These are phyloP conservation scores for Invenusta paracnida DNA, from an alignment of 2,888 invertebrate genomes.

Conservation along the genomic window DNA sequence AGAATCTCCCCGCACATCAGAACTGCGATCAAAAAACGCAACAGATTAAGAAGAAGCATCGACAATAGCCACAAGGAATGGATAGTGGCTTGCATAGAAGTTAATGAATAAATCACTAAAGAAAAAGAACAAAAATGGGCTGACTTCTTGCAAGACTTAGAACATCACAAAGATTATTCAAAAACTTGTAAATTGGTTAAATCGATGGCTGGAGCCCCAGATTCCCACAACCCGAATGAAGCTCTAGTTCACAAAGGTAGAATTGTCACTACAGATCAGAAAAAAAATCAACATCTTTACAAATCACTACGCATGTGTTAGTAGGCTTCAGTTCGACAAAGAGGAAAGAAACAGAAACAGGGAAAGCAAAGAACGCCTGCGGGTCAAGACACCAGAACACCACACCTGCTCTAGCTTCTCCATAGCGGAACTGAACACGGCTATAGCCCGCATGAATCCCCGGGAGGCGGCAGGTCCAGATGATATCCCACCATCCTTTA, in stretches of 20 bases:
- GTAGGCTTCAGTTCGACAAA: neutral
- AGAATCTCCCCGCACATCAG: neutral
- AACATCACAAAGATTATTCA: neutral
- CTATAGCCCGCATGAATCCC: neutral
- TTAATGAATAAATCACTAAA: neutral
- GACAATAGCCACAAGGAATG: neutral
- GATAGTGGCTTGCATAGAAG: neutral
- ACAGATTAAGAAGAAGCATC: neutral
- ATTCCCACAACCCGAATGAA: too few relatives aligned
- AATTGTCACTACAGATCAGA: too few relatives aligned
- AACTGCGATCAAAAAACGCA: neutral
- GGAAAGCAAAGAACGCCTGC: neutral
- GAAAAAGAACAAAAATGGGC: neutral
- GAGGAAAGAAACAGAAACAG: neutral
- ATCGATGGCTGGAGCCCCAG: neutral
- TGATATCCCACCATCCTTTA: neutral
- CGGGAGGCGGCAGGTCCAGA: neutral
- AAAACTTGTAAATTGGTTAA: neutral
- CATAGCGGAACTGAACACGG: neutral
- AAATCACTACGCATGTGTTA: neutral
- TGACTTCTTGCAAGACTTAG: neutral
- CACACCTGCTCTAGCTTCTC: neutral
- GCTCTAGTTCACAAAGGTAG: too few relatives aligned
- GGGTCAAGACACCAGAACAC: neutral
- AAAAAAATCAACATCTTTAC: neutral